Base-by-base conservation (phyloP, 2,888 invertebrate species). In the Macrosoma leucophasiata region DNA sequence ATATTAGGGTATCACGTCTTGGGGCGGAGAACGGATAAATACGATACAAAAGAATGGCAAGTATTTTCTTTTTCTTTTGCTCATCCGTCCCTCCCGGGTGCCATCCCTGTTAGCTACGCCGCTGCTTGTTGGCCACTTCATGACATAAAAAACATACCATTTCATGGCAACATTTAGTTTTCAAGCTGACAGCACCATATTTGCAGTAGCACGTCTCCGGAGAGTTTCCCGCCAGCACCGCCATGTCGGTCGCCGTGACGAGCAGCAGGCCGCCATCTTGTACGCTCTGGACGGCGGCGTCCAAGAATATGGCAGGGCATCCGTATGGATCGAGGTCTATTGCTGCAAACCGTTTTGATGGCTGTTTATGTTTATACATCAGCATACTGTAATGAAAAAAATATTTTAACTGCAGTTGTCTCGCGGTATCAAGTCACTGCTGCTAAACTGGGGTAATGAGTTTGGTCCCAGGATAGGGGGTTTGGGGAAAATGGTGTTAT, bases 251-350 rank as follows among this genome's bases (percentile, higher is more conserved):
- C 13, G 97, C 98, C 0, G 99, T 99, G 0, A 99, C 91, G 50
- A 98, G 87, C 15, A 99, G 74, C 13, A 99, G 63, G 0, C 98
- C 98, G 8, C 94, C 93, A 47, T 94, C 91, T 27, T 86, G 85
- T 0, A 95, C 78, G 38, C 91, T 89, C 65, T 95, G 93, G 0
- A 98, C 90, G 0, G 96, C 95, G 0, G 92, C 87, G 62, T 97
- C 97, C 0, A 99, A 84, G 75, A 99, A 99, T 21, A 89, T 89
- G 1, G 95, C 91, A 0, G 99, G 97, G 54, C 96, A 95, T 2
- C 99, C 99, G 50, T 98, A 99, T 0, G 99, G 99, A 78, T 99
- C 99, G 36, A 99, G 75, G 71, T 99, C 99, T 30, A 99, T 90
- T 0, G 91, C 95, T 57, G 97, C 89, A 67, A 97, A 98, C 20